phyloP scores from a whole-genome alignment of 2,113 vertebrate genomes.

The Tyrannus savana region DNA sequence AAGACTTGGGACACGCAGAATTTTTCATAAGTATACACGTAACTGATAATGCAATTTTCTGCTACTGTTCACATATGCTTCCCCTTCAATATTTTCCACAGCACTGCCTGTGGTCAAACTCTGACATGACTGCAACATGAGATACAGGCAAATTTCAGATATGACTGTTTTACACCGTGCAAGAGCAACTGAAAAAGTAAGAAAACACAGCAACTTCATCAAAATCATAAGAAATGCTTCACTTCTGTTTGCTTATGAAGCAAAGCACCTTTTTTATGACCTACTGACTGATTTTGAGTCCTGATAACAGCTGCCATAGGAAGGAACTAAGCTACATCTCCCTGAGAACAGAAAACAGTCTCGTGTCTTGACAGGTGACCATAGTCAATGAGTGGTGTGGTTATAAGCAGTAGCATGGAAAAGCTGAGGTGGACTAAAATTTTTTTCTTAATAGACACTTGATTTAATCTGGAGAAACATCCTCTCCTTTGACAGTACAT shows the following conservation, averaged over 20 bases:
- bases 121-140: background rate
- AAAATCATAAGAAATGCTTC: background rate
- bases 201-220: background rate
- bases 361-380: background rate
- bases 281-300: background rate
- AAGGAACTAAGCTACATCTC: background rate
- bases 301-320: background rate
- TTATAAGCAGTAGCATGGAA: background rate
- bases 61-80: background rate
- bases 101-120: background rate
- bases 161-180: background rate
- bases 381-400: background rate
- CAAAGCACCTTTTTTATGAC: background rate
- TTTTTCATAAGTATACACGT: background rate
- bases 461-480: background rate
- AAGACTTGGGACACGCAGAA: rapidly evolving
- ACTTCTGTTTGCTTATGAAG: background rate
- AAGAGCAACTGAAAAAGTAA: background rate
- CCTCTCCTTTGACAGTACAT: background rate
- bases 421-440: background rate
- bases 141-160: background rate
- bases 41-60: background rate
- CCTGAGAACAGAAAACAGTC: background rate
- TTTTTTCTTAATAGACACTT: background rate
- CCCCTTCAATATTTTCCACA: background rate